Base-by-base conservation (phyloP, 2,797 vertebrate genomes). In the Ceryle rudis region DNA sequence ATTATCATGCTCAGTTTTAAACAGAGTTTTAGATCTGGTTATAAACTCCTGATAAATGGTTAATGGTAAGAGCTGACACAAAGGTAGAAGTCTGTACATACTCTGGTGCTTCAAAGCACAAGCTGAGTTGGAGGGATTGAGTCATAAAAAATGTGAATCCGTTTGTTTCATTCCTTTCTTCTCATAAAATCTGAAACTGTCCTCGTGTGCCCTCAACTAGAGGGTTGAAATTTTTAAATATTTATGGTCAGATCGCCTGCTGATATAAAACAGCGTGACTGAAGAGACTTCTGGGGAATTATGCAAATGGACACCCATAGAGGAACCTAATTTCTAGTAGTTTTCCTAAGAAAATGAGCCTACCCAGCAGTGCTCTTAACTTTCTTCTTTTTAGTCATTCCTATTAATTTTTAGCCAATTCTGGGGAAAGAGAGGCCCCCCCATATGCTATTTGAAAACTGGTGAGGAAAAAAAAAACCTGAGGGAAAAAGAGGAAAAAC, bases 171-270 rank as follows among this genome's bases (percentile, higher is more conserved):
- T 88, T 92, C 52, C 66, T 94, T 90, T 85, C 33, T 78, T 66
- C 91, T 93, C 90, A 42, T 89, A 93, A 94, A 92, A 92, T 86
- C 71, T 2, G 26, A 94, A 95, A 93, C 64, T 80, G 49, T 81
- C 90, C 79, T 93, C 39, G 44, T 39, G n/a, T 88, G 70, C 72
- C 70, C 83, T 85, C 44, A 71, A 25, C 0, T 1, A 94, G 64
- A 85, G 55, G 41, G 35, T 64, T 89, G 75, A 90, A 92, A 94
- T 85, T 84, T 79, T 82, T 91, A 69, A 95, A 79, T 90, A 91
- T 92, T 95, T 92, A 92, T 72, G 81, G 72, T 42, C 46, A 35
- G 71, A 41, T 91, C 49, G 94, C 86, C 83, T 80, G 37, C 72
- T 85, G 61, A 19, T 81, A 84, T 51, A 73, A 82, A 94, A 25